phyloP scores from a whole-genome alignment of 2,113 vertebrate genomes.

The Leptobrachium ailaonicum region DNA sequence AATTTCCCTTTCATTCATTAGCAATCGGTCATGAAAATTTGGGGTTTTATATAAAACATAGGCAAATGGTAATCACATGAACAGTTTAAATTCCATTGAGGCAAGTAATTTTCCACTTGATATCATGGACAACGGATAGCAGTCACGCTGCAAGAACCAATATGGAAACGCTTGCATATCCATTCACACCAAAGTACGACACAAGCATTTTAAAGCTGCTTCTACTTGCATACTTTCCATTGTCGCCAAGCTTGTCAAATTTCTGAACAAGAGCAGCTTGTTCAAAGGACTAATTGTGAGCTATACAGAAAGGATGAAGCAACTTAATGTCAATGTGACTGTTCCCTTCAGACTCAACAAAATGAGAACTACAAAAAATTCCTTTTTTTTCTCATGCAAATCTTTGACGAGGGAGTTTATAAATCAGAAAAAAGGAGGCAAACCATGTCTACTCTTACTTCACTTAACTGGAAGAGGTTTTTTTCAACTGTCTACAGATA shows the following conservation, averaged over 20 bases:
- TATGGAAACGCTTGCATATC: neutral
- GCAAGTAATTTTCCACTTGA: neutral
- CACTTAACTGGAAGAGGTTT: too few species aligned
- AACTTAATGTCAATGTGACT: neutral
- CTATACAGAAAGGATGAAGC: neutral
- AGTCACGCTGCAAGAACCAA: neutral
- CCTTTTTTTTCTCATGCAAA: neutral
- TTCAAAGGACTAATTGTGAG: neutral
- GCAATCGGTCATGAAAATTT: too few species aligned
- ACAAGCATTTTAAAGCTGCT: neutral
- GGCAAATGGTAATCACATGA: too few species aligned
- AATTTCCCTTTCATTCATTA: too few species aligned
- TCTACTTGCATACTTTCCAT: slow-evolving; percentile 6
- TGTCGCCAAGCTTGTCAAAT: neutral
- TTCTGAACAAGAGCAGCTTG: neutral
- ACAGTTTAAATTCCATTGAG: neutral
- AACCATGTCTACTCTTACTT: too few species aligned
- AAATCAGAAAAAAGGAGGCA: too few species aligned
- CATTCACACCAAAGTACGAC: neutral
- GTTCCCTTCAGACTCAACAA: neutral
- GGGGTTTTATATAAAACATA: too few species aligned
- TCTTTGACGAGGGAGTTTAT: too few species aligned
- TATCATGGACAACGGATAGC: neutral
- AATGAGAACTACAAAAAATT: neutral
- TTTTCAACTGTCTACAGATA: too few species aligned